These are phyloP conservation scores for Epinotia brunnichana DNA, from an alignment of 2,888 invertebrate species.

Conservation along the genomic window DNA sequence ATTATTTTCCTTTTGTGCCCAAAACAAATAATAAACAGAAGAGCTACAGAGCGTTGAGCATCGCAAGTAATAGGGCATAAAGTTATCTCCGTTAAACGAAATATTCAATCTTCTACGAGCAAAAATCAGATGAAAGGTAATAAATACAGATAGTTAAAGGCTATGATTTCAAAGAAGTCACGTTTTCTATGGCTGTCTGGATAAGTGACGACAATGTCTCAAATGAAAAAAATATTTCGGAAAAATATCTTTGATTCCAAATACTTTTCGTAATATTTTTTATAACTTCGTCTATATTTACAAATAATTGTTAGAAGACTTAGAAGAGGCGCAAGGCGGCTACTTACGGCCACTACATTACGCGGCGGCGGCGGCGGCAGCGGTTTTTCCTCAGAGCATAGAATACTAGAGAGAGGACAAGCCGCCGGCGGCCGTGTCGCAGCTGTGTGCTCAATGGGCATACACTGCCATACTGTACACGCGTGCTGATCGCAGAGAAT, in stretches of 20 bases:
- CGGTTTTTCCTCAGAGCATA: too few relatives aligned
- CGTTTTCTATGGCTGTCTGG: not conserved
- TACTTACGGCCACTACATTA: too few relatives aligned
- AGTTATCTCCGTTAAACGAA: not conserved
- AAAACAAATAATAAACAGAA: not conserved
- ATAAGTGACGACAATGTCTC: slow-evolving; percentile 14
- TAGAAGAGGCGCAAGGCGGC: not conserved
- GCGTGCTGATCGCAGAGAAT: too few relatives aligned
- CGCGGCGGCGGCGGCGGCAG: too few relatives aligned
- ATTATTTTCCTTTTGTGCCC: too few relatives aligned
- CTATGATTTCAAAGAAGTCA: not conserved
- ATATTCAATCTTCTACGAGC: not conserved
- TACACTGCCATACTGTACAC: too few relatives aligned
- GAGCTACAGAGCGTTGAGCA: not conserved
- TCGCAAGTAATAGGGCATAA: not conserved
- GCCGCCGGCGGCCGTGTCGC: too few relatives aligned
- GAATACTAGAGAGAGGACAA: too few relatives aligned
- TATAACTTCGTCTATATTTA: not conserved
- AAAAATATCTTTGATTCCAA: slow-evolving; percentile 18
- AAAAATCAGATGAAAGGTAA: not conserved
- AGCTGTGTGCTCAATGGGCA: too few relatives aligned
- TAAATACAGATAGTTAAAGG: slow-evolving; percentile 16
- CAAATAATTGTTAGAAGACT: not conserved
- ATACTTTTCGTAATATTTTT: not conserved
- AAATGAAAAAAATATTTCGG: slow-evolving; percentile 9